Base-by-base conservation (phyloP, 2,888 invertebrate genomes). In the Thecocarcelia acutangulata region DNA sequence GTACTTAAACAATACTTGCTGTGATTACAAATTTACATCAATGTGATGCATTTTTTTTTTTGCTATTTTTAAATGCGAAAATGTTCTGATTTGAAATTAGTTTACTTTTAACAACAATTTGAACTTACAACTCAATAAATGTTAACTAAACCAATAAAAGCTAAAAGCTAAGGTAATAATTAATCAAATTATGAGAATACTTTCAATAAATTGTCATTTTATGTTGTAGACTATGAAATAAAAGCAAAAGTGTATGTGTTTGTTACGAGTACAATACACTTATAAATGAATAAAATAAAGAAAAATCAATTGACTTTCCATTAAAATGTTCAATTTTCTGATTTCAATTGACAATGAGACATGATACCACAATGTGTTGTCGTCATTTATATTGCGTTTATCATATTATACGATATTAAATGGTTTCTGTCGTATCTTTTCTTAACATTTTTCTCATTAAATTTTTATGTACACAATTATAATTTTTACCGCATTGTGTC, bases 251-350 rank as follows among this genome's bases (percentile, higher is more conserved):
- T 40, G 40, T 40, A 8, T 40, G 15, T 48, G 37, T 58, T 11
- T 17, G 12, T 46, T 33, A 33, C n/a, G n/a, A n/a, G n/a, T n/a
- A 28, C 3, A 33, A 33, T 33, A 15, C 13, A 17, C 52, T 44
- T 0, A 64, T 46, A 42, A 54, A 33, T 33, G 3, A 54, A 33
- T 33, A 17, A 28, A 33, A n/a, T 1, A 15, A 4, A 58, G 69
- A 64, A 69, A 73, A 82, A 64, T 52, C 58, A 75, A 75, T 78
- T 82, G 73, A 64, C 77, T 74, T 69, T 82, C 78, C 81, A 82
- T 82, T 82, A 78, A 82, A 78, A 82, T 82, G 81, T 82, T 82
- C 77, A 78, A 82, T 78, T 82, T 74, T 78, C 64, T 79, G 79
- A 54, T 79, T 79, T 75, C 79, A 83, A 68, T 79, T 78, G 82